A percentile compares a stretch with the other conserved stretches of the same genome.
Evolutionary conservation across 1,140 invertebrate species (phyloP).

Genomic region (Chymomyza costata): DNA sequence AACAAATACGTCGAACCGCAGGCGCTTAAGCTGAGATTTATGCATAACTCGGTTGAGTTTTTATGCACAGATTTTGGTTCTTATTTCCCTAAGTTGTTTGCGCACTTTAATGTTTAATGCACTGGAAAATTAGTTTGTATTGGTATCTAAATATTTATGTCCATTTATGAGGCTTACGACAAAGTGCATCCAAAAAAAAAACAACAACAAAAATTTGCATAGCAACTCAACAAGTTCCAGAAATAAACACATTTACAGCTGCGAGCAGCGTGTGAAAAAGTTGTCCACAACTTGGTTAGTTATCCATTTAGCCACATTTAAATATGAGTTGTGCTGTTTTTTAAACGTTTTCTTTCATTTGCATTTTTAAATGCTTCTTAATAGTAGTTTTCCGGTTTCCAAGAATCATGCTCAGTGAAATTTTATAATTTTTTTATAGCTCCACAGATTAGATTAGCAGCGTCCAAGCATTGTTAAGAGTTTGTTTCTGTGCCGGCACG

Average conservation of each 20-base stretch:
- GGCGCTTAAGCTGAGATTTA: too few relatives aligned
- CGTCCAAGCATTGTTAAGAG: slow-evolving; percentile 42
- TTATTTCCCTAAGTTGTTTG: slow-evolving; percentile 4
- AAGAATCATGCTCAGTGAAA: slow-evolving; percentile 38
- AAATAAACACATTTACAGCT: too few relatives aligned
- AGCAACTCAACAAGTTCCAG: too few relatives aligned
- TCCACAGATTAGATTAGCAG: slow-evolving; percentile 55
- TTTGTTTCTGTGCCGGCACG: slow-evolving; percentile 14
- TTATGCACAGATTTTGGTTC: slow-evolving; percentile 13
- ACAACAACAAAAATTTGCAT: too few relatives aligned
- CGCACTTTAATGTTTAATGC: slow-evolving; percentile 43
- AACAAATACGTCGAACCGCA: slow-evolving; percentile 12
- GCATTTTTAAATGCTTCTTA: slow-evolving; percentile 49
- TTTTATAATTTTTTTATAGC: slow-evolving; percentile 55
- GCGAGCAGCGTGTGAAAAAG: too few relatives aligned
- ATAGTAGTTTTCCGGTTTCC: slow-evolving; percentile 57
- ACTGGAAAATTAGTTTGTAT: slow-evolving; percentile 59
- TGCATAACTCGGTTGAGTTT: too few relatives aligned
- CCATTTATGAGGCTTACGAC: neutral
- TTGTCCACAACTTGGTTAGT: too few relatives aligned
- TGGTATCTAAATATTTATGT: slow-evolving; percentile 21
- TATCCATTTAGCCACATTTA: neutral
- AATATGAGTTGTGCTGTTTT: too few relatives aligned
- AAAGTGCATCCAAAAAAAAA: too few relatives aligned
- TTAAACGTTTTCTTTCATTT: slow-evolving; percentile 27